Conservation (phyloP, 2,888 invertebrate genomes). For the Aricia artaxerxes region DNA sequence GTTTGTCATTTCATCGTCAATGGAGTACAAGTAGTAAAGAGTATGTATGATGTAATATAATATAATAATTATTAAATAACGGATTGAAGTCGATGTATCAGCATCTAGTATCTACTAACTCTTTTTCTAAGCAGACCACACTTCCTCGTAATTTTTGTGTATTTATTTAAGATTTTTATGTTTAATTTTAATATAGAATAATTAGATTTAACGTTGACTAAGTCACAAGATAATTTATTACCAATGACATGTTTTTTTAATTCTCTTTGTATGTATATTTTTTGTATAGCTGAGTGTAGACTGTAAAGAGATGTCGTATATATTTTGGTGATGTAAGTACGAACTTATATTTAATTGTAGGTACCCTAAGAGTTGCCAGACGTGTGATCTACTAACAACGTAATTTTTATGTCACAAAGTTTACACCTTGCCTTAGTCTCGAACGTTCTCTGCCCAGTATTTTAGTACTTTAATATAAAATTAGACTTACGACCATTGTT, state of each 20-base stretch:
- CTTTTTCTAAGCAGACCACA: constrained; percentile 38
- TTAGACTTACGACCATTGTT: constrained; percentile 2
- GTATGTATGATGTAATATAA: neutral
- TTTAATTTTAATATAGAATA: constrained; percentile 48
- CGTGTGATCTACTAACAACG: constrained; percentile 72
- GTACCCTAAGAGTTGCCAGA: constrained; percentile 63
- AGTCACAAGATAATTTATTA: constrained; percentile 80
- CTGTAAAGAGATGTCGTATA: constrained; percentile 67
- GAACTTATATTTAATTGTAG: constrained; percentile 54
- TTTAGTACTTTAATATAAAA: constrained; percentile 30
- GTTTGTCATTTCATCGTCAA: neutral
- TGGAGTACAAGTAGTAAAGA: neutral
- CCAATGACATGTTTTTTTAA: constrained; percentile 78
- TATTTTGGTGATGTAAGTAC: constrained; percentile 61
- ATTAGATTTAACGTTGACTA: constrained; percentile 72
- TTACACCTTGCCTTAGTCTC: constrained; percentile 31
- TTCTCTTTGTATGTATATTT: constrained; percentile 60
- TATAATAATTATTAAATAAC: neutral
- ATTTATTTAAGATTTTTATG: constrained; percentile 47
- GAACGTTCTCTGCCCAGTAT: constrained; percentile 26
- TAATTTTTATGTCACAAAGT: constrained; percentile 36
- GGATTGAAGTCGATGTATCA: neutral
- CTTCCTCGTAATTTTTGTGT: constrained; percentile 46
- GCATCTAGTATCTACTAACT: neutral
- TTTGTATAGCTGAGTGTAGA: constrained; percentile 68